phyloP scores from a whole-genome alignment of 2,888 invertebrate species.

The Abscondita cerata region DNA sequence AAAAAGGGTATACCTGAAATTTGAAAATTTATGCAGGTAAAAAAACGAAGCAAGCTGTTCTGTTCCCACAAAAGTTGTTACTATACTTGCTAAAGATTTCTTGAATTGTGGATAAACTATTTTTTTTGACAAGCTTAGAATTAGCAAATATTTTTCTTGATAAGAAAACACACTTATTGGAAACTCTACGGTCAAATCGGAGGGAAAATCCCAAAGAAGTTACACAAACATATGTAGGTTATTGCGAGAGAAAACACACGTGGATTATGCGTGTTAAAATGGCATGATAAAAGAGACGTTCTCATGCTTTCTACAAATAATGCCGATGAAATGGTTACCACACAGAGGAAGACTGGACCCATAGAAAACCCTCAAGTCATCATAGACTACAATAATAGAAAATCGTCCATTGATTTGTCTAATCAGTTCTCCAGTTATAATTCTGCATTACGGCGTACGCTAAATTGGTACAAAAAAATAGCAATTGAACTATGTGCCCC shows the following conservation, averaged over 20 bases:
- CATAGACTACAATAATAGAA: constrained; percentile 36
- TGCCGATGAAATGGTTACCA: constrained; percentile 6
- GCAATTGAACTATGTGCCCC: too few relatives aligned
- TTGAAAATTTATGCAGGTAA: too few relatives aligned
- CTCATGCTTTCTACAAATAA: not conserved
- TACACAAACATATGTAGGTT: constrained; percentile 37
- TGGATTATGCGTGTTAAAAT: constrained; percentile 40
- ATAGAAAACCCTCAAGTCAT: constrained; percentile 29
- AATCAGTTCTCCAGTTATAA: constrained; percentile 37
- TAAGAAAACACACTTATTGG: not conserved
- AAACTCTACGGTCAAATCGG: not conserved
- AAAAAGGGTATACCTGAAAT: too few relatives aligned
- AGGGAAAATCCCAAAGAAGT: constrained; percentile 8
- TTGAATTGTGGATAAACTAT: too few relatives aligned
- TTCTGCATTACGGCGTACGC: constrained; percentile 28
- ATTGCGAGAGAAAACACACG: constrained; percentile 39
- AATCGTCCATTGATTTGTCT: constrained; percentile 38
- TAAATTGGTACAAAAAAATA: constrained; percentile 39
- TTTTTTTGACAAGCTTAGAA: constrained; percentile 31
- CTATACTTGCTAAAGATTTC: too few relatives aligned
- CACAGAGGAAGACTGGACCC: constrained; percentile 10
- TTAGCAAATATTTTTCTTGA: constrained; percentile 20
- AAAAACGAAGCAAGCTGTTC: too few relatives aligned
- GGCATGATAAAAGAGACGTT: constrained; percentile 40
- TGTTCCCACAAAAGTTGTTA: too few relatives aligned